Evolutionary conservation across 2,113 vertebrate species (phyloP), one percentile per base, ranked within the genome.

Genomic region (Leptobrachium leishanense): DNA sequence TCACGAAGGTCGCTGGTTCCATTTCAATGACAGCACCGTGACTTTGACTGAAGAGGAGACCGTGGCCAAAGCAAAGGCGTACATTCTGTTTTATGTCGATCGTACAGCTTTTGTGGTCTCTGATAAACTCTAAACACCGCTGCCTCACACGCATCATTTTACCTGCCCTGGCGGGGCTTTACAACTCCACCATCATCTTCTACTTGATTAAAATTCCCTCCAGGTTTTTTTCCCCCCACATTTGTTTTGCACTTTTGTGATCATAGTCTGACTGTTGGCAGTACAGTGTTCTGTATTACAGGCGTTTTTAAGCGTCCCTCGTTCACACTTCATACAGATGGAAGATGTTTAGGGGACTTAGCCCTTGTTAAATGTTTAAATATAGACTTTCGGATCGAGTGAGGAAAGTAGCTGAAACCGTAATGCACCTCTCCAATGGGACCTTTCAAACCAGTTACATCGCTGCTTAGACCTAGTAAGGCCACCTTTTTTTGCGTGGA

Each of bases 11-110:
- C 90, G 88, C 77, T 99, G 98, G 98, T 99, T 96, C 92, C 98
- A 99, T 82, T 99, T 99, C 91, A 99, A 99, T 1, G 97, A 99
- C 93, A 97, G 98, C 84, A 99, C 97, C 43, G 97, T 99, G 63
- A 97, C 95, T 15, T 83, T 95, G 88, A 95, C 95, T 0, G 96
- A 91, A 0, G 97, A 99, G 83, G 96, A 99, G 76, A 91, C 95
- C 0, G 96, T 99, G 82, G 90, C 87, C 75, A 98, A 97, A 87
- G 96, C 98, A 79, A 99, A 99, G 90, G 98, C 97, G 80, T 98
- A 99, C 88, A 97, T 99, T 87, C 95, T 99, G 43, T 99, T 99
- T 85, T 99, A 98, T 0, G 95, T 95, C 84, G 96, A 96, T 84
- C 93, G 90, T 75, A 94, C 90, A 76, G 90, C 91, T 79, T 93